Conservation (phyloP, 1,140 invertebrate genomes). For the Bombus terrestris region DNA sequence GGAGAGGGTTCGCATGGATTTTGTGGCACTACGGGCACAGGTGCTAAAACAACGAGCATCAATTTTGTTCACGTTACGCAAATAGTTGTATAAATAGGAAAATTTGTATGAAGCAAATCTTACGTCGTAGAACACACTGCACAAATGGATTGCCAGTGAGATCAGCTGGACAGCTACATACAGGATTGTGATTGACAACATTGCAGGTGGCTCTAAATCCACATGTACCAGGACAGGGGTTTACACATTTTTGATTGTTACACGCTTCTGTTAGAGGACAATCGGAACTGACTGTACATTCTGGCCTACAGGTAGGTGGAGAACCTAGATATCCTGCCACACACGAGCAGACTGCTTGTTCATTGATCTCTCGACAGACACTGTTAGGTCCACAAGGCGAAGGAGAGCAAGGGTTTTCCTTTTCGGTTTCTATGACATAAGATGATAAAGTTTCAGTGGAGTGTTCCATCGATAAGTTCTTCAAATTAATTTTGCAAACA, state of each 20-base stretch:
- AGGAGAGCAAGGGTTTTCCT: constrained; percentile 25
- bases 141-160: constrained; percentile 90
- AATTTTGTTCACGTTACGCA: neutral
- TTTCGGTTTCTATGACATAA: constrained; percentile 62
- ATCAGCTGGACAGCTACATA: constrained; percentile 87
- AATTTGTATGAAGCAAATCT: neutral
- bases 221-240: constrained; percentile 87
- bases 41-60: neutral
- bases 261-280: constrained; percentile 86
- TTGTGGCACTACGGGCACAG: constrained; percentile 57
- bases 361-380: constrained; percentile 85
- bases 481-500: neutral
- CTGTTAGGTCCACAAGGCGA: constrained; percentile 87
- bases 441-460: neutral
- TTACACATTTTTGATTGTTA: constrained; percentile 86
- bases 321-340: constrained; percentile 86
- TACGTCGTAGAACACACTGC: neutral
- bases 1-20: constrained; percentile 88
- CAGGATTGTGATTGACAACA: constrained; percentile 86
- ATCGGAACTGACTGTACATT: constrained; percentile 87
- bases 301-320: constrained; percentile 87
- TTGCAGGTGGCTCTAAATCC: constrained; percentile 87
- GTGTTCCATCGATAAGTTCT: neutral
- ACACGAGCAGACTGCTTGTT: constrained; percentile 87
- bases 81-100: neutral